Evolutionary conservation across 1,140 invertebrate species (phyloP), one percentile per base, ranked within the genome.

Genomic region (Cydia splendana): DNA sequence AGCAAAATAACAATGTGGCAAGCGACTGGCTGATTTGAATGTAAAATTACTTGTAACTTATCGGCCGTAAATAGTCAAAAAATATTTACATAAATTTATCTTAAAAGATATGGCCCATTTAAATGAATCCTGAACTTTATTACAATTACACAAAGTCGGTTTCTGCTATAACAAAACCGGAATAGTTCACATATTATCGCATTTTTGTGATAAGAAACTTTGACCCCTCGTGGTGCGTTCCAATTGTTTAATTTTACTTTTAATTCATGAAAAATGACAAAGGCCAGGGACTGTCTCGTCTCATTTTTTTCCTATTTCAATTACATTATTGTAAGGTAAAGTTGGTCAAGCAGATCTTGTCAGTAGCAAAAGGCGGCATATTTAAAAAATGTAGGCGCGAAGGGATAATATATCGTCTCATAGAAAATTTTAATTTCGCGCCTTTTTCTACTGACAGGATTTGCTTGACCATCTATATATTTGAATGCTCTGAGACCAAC

Each of bases 41-140:
- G 75, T 81, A 57, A 81, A 76, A 75, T 77, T 65, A 79, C 76
- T 75, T 81, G 77, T 79, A 75, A 75, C 80, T 84, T 85, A 85
- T 85, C 84, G 42, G 65, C 38, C 34, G 53, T 69, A 77, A 80
- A 76, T 65, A 79, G 15, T 71, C 30, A 81, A 80, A 80, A 78
- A 82, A 79, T 77, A 84, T 84, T 82, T 80, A 85, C 83, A 81
- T 83, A 79, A 76, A 82, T 80, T 74, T 79, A 79, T 57, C 62
- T 73, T 71, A 62, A 4, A 57, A 30, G 74, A 74, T 74, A 57
- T 20, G 5, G 74, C 20, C 7, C 57, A 48, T 75, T 62, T 71
- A 20, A 42, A 74, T 51, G 34, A 45, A 71, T 38, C 18, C 7
- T 71, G 30, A 71, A 71, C 67, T 71, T 45, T 71, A 71, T 38